Evolutionary conservation across 1,140 invertebrate genomes (phyloP).

Genomic region (Paraescarpia echinospica): DNA sequence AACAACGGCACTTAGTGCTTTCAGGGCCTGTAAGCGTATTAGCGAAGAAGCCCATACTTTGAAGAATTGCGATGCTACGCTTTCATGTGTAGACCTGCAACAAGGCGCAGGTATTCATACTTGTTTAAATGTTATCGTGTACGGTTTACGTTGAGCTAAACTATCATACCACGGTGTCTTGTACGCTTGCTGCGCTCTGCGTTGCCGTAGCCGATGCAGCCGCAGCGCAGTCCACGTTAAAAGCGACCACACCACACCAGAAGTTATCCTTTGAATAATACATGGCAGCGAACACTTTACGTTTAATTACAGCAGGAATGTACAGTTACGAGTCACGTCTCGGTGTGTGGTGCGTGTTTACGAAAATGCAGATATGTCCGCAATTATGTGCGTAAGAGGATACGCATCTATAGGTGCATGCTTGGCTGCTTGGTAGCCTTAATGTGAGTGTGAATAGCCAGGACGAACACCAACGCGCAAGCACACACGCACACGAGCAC

Average conservation of each 20-base stretch:
- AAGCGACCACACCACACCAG: not conserved
- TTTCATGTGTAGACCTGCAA: not conserved
- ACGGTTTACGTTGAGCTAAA: too few relatives aligned
- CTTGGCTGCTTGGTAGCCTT: not conserved
- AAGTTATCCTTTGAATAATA: not conserved
- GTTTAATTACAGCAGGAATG: not conserved
- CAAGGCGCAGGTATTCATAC: not conserved
- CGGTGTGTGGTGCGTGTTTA: not conserved
- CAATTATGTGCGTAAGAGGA: not conserved
- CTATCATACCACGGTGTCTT: too few relatives aligned
- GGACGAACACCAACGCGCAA: not conserved
- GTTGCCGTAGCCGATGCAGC: not conserved
- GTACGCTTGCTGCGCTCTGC: not conserved
- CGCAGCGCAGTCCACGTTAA: not conserved
- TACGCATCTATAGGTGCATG: not conserved
- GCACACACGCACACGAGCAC: not conserved
- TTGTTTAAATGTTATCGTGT: not conserved
- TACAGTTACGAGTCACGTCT: not conserved
- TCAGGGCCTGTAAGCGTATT: not conserved
- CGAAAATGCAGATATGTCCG: not conserved
- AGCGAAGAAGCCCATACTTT: not conserved
- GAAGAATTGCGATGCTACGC: not conserved
- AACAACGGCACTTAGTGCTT: not conserved
- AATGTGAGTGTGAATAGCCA: too few relatives aligned
- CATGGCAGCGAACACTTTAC: not conserved